Base-by-base conservation (phyloP, 2,797 vertebrate species). In the Thripadectes ignobilis region DNA sequence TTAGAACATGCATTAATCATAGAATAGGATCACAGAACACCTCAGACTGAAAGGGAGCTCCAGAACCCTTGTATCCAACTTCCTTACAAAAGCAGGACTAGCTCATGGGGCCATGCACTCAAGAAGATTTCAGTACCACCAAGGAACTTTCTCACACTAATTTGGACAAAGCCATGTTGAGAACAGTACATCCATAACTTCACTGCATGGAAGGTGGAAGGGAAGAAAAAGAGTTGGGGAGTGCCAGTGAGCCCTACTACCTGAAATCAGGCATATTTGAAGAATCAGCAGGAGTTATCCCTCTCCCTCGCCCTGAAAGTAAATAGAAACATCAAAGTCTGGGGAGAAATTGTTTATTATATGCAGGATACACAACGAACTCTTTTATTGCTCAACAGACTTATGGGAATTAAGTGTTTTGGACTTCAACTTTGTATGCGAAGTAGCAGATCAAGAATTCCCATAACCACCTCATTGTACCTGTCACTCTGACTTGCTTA, bases 181-280 rank as follows among this genome's bases (percentile, higher is more conserved):
- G 16, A 20, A 20, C 0, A 63, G 30, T 17, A 29, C 26, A 32
- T 69, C 29, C 17, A 20, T 49, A n/a, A 14, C 7, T 58, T 73
- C 48, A 26, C 17, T 79, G 26, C 27, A 89, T 39, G 22, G 46
- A 92, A 62, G 8, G 12, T 2, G 57, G 34, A 76, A 87, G 2
- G 3, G 48, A 73, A 75, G 13, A 55, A 84, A 26, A 36, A 27
- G 6, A 15, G 2, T 5, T 9, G 10, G 0, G 7, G 0, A 16
- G 3, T 58, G 12, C 17, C 73, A 38, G 43, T 71, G 22, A 80
- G 36, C 20, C 45, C 61, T 52, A 11, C 15, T 45, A 38, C 9
- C 43, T 51, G 29, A 77, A 85, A 80, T 38, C 41, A 66, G 32
- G 49, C 12, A 49, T 0, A 6, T 2, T 0, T 23, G n/a, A 69